phyloP scores from a whole-genome alignment of 92 coral and sea anemone genomes.

The Heliopora coerulea region DNA sequence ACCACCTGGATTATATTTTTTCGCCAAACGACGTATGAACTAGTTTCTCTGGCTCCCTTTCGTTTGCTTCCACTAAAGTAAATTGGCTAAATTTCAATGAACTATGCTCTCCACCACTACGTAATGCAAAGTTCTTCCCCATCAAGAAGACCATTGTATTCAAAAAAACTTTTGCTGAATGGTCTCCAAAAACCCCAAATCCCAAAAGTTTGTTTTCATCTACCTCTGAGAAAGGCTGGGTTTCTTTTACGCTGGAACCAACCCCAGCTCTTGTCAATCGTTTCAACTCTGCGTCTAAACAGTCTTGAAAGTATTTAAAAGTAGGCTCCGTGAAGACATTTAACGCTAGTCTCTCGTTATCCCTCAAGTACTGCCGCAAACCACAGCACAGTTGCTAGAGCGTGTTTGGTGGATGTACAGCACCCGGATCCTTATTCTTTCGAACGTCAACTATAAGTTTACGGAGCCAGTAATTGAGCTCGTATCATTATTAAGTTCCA shows the following conservation, averaged over 20 bases:
- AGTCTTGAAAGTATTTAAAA: too few species aligned
- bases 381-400: constrained; percentile 50
- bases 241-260: too few species aligned
- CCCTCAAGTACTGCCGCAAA: constrained; percentile 40
- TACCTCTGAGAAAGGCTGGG: constrained; percentile 30
- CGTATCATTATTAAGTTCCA: constrained; percentile 26
- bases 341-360: too few species aligned
- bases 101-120: constrained; percentile 41
- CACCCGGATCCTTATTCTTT: constrained; percentile 42
- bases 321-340: too few species aligned
- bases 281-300: too few species aligned
- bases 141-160: constrained; percentile 45
- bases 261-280: too few species aligned
- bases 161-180: constrained; percentile 27
- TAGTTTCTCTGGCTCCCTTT: too few species aligned
- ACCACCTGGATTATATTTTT: constrained; percentile 44
- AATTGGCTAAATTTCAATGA: too few species aligned
- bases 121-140: too few species aligned
- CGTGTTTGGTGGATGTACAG: constrained; percentile 30
- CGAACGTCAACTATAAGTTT: constrained; percentile 44
- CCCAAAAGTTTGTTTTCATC: constrained; percentile 34
- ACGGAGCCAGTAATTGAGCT: constrained; percentile 47
- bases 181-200: too few species aligned
- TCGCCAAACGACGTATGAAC: constrained; percentile 42
- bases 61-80: too few species aligned